Evolutionary conservation across 2,797 vertebrate genomes (phyloP).

Genomic region (Clarias fuscus): DNA sequence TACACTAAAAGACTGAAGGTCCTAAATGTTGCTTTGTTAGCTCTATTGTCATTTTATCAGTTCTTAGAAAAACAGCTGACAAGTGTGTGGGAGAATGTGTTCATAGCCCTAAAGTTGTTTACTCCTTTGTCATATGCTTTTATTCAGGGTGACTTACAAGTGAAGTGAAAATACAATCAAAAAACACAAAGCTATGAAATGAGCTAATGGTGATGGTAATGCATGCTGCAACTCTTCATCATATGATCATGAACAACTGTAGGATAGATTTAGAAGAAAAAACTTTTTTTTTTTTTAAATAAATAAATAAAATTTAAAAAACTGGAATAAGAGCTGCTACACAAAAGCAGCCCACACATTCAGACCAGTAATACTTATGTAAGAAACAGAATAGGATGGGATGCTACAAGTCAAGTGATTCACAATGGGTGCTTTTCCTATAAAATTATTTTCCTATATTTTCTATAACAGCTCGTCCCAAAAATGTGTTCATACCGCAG

Average conservation of each 20-base stretch:
- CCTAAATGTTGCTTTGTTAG: neutral
- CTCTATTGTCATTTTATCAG: neutral
- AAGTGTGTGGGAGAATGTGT: neutral
- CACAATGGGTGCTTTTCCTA: neutral
- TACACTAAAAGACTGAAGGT: neutral
- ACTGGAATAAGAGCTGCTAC: neutral
- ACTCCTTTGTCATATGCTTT: neutral
- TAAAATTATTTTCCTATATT: neutral
- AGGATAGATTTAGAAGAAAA: neutral
- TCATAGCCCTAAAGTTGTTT: neutral
- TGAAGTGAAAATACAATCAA: neutral
- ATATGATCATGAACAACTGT: neutral
- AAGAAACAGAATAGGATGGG: no score
- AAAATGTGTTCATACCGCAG: neutral
- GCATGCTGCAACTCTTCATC: neutral
- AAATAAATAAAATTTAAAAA: no score
- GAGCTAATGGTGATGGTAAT: neutral
- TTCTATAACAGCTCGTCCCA: neutral
- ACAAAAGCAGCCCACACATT: neutral
- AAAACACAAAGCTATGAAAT: conserved; percentile 2
- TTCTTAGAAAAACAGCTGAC: neutral
- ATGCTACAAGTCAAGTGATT: neutral
- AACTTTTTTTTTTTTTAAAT: no score
- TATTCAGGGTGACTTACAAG: neutral
- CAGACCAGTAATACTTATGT: neutral